phyloP scores from a whole-genome alignment of 2,888 invertebrate genomes.

The Tipula vernalis region DNA sequence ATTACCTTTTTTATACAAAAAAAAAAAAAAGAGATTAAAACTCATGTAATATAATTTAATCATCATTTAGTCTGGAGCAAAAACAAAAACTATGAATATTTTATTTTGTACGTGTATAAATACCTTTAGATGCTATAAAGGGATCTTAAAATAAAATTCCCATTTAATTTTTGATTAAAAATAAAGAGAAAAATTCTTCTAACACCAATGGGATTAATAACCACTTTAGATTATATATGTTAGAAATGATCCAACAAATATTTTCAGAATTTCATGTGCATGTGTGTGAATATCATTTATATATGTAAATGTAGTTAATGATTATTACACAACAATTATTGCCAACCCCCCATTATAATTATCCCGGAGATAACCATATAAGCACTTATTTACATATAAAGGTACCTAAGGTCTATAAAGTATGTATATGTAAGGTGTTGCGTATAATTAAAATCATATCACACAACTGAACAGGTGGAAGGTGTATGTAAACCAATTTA shows the following conservation, averaged over 20 bases:
- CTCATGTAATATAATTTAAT: constrained; percentile 4
- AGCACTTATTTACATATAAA: neutral
- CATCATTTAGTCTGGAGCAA: neutral
- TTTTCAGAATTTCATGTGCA: neutral
- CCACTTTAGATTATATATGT: neutral
- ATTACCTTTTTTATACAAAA: neutral
- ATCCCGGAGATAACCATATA: neutral
- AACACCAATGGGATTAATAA: constrained; percentile 4
- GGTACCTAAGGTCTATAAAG: neutral
- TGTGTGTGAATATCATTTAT: neutral
- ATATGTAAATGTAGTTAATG: neutral
- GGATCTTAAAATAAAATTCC: neutral
- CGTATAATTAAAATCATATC: neutral
- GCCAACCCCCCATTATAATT: neutral
- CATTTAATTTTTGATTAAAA: constrained; percentile 4
- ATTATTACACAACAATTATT: neutral
- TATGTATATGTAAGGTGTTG: neutral
- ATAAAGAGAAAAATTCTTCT: neutral
- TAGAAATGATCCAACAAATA: neutral
- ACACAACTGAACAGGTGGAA: neutral
- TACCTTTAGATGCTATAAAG: neutral
- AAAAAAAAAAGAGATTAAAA: neutral
- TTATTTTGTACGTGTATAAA: neutral
- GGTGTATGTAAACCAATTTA: neutral
- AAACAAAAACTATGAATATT: neutral